Percentiles rank a stretch among this genome's conserved stretches.
These are phyloP conservation scores for Hybognathus amarus DNA, from an alignment of 2,797 vertebrate genomes.

Conservation along the genomic window DNA sequence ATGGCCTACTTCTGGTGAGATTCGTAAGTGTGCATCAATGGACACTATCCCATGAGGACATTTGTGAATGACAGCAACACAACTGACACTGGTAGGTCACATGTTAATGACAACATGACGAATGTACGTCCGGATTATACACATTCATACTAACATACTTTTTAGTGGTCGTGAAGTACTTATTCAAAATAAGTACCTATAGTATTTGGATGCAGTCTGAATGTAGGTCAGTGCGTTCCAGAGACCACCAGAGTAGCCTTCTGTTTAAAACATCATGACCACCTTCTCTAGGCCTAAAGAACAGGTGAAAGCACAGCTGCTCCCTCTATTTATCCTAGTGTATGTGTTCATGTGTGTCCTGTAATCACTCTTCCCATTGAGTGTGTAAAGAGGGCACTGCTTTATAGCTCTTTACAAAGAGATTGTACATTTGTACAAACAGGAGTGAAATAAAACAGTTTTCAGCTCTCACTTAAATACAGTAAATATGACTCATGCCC, in stretches of 20 bases:
- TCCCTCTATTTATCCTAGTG: slow-evolving; percentile 17
- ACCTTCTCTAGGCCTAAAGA: slow-evolving; percentile 41
- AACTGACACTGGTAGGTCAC: too few relatives aligned
- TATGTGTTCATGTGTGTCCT: slow-evolving; percentile 26
- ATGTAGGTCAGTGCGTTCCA: slow-evolving; percentile 45
- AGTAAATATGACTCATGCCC: not conserved
- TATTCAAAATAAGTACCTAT: too few relatives aligned
- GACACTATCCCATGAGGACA: too few relatives aligned
- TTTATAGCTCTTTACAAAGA: slow-evolving; percentile 30
- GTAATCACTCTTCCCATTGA: slow-evolving; percentile 8
- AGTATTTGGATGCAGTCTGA: not conserved
- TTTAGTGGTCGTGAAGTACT: too few relatives aligned
- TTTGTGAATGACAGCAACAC: too few relatives aligned
- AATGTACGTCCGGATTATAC: too few relatives aligned
- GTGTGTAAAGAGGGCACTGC: not conserved
- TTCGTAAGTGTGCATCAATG: too few relatives aligned
- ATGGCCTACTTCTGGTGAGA: too few relatives aligned
- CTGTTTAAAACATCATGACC: slow-evolving; percentile 38
- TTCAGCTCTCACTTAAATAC: not conserved
- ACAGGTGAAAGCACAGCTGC: slow-evolving; percentile 48
- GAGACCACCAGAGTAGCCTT: slow-evolving; percentile 27
- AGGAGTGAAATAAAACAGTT: slow-evolving; percentile 3
- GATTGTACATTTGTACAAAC: not conserved
- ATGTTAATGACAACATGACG: too few relatives aligned
- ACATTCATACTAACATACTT: too few relatives aligned